phyloP scores from a whole-genome alignment of 1,140 invertebrate species.

The Magallana ariakensis region DNA sequence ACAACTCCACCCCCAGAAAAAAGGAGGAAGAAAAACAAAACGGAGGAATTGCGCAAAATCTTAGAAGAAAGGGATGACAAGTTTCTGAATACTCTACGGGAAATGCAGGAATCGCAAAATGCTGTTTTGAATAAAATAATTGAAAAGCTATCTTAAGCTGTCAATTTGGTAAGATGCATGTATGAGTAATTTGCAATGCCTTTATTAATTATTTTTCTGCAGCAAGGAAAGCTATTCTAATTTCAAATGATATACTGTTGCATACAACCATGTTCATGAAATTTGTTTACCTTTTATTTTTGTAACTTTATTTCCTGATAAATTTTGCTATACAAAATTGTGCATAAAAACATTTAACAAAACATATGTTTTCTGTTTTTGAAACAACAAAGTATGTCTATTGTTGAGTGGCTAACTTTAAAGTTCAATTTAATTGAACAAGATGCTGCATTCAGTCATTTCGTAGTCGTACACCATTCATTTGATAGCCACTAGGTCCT shows the following conservation, averaged over 20 bases:
- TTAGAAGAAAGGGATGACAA: slow-evolving; percentile 10
- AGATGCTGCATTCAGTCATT: slow-evolving; percentile 30
- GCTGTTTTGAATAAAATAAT: neutral
- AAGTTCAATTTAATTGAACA: slow-evolving; percentile 21
- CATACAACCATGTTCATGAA: neutral
- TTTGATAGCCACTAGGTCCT: neutral
- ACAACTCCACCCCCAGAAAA: neutral
- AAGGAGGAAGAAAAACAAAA: neutral
- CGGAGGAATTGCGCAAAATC: slow-evolving; percentile 4
- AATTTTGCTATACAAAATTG: neutral
- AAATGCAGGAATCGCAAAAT: slow-evolving; percentile 30
- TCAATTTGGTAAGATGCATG: neutral
- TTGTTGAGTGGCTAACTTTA: neutral
- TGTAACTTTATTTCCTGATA: neutral
- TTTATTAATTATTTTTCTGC: neutral
- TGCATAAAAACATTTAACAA: neutral
- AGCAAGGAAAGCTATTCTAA: neutral
- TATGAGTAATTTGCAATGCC: neutral
- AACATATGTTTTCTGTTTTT: neutral
- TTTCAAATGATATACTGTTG: neutral
- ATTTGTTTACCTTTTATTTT: neutral
- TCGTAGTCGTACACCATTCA: slow-evolving; percentile 33
- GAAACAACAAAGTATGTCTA: neutral
- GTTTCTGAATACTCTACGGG: neutral
- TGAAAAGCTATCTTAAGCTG: neutral